Evolutionary conservation across 2,797 vertebrate genomes (phyloP).

Genomic region (Centropyge bicolor): DNA sequence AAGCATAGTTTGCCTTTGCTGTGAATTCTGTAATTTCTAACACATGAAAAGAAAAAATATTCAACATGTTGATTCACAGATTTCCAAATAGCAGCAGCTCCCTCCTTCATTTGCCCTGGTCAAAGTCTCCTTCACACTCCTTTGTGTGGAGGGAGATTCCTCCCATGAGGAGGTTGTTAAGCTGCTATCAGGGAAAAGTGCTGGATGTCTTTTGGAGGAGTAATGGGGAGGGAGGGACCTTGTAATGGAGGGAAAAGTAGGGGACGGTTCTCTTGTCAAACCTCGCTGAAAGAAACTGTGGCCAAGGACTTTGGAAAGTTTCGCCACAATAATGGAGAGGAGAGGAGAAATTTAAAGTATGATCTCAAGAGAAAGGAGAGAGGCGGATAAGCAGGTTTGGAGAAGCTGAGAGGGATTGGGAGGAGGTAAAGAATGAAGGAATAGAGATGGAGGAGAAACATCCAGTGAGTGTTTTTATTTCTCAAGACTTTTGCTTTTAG

Average conservation of each 20-base stretch:
- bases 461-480: not conserved
- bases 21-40: not conserved
- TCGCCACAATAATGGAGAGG: not conserved
- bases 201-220: conserved; percentile 37
- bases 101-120: conserved; percentile 16
- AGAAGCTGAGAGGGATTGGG: not conserved
- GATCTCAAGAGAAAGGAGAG: not conserved
- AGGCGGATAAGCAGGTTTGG: not conserved
- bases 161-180: conserved; percentile 59
- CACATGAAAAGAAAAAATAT: not conserved
- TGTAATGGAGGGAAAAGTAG: conserved; percentile 23
- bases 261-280: conserved; percentile 29
- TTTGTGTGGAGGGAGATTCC: conserved; percentile 48
- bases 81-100: conserved; percentile 5
- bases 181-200: conserved; percentile 53
- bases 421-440: not conserved
- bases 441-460: not conserved
- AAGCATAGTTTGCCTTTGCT: not conserved
- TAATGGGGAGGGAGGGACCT: conserved; percentile 37
- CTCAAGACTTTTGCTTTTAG: conserved; percentile 5
- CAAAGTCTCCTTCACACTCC: conserved; percentile 2
- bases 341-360: not conserved
- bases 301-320: conserved; percentile 10
- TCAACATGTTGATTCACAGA: not conserved
- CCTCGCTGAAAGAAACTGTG: conserved; percentile 40